Evolutionary conservation across 2,113 vertebrate species (phyloP).

Genomic region (Alligator mississippiensis): DNA sequence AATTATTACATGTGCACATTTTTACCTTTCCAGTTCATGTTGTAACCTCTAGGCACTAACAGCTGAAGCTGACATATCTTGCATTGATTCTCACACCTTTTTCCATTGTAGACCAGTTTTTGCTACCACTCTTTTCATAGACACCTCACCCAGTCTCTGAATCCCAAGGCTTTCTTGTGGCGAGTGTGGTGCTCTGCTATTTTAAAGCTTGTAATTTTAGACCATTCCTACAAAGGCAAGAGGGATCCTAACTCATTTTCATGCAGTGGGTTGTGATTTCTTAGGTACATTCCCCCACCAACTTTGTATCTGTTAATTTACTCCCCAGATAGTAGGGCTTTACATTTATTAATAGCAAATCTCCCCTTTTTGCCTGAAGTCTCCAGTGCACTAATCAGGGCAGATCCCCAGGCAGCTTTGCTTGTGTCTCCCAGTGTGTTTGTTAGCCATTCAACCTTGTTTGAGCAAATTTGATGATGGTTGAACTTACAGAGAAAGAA

Average conservation of each 20-base stretch:
- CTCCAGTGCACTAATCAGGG: neutral
- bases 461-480: neutral
- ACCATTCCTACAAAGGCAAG: neutral
- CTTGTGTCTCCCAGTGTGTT: neutral
- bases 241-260: neutral
- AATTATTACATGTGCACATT: neutral
- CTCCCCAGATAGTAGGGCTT: neutral
- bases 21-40: neutral
- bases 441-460: slow-evolving; percentile 12
- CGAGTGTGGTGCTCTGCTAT: neutral
- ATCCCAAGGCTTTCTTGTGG: neutral
- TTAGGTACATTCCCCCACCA: neutral
- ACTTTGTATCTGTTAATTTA: neutral
- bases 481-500: slow-evolving; percentile 32
- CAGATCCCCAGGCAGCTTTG: neutral
- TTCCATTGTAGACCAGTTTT: neutral
- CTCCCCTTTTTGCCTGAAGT: neutral
- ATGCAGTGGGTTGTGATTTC: neutral
- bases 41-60: neutral
- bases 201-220: neutral
- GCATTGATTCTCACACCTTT: neutral
- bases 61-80: neutral
- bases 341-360: neutral
- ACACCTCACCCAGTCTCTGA: neutral
- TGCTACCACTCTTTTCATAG: neutral